phyloP scores from a whole-genome alignment of 2,888 invertebrate genomes.

The Hemistola chrysoprasaria region DNA sequence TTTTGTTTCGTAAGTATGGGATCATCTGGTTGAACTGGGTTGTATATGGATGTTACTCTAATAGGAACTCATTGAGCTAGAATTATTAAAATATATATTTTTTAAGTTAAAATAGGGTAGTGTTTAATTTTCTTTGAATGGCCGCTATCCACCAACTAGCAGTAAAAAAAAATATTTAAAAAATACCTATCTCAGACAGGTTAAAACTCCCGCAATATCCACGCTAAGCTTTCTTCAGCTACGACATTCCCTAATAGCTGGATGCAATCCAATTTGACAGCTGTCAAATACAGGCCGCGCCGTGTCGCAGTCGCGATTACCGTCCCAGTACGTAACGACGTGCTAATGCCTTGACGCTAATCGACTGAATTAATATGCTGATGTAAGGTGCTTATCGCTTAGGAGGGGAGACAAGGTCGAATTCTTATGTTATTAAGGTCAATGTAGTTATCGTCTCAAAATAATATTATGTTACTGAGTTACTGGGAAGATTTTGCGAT shows the following conservation, averaged over 20 bases:
- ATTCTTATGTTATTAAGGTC: no score
- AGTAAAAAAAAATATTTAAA: neutral
- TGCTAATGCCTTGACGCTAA: slow-evolving; percentile 57
- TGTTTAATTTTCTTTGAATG: no score
- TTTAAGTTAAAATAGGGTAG: no score
- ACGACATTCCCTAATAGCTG: slow-evolving; percentile 74
- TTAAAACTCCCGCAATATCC: slow-evolving; percentile 38
- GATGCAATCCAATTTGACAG: slow-evolving; percentile 79
- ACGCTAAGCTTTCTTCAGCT: slow-evolving; percentile 37
- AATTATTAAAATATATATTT: no score
- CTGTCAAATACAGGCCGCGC: slow-evolving; percentile 77
- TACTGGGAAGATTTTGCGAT: no score
- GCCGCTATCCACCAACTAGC: no score
- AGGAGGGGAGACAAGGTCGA: slow-evolving; percentile 23
- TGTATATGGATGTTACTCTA: no score
- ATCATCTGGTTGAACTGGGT: no score
- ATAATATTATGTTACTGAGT: no score
- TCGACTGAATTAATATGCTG: slow-evolving; percentile 44
- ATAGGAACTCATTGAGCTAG: no score
- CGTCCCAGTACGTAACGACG: slow-evolving; percentile 62
- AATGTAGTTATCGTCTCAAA: no score
- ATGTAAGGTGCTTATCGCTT: slow-evolving; percentile 49
- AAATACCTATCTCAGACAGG: slow-evolving; percentile 7
- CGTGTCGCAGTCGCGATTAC: slow-evolving; percentile 66
- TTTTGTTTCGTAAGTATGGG: no score